phyloP scores from a whole-genome alignment of 2,797 vertebrate species.

The Lepilemur septentrionalis region DNA sequence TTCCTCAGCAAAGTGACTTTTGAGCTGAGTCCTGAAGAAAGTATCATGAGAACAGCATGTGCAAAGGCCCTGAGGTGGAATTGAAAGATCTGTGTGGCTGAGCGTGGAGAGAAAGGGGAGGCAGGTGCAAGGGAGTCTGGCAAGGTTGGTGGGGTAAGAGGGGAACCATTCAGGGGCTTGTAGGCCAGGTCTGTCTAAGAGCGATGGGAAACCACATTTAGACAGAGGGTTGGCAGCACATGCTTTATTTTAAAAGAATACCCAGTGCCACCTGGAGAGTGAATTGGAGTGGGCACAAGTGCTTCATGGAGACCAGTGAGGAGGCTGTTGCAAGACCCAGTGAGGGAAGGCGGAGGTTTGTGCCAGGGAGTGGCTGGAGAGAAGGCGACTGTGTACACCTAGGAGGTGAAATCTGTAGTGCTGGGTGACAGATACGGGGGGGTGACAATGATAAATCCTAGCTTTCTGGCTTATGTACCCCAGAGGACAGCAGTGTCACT shows the following conservation, averaged over 20 bases:
- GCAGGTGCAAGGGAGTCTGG: neutral
- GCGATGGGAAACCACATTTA: neutral
- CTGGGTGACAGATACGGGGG: neutral
- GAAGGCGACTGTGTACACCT: neutral
- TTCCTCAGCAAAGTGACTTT: neutral
- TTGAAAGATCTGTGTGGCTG: neutral
- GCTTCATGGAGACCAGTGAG: neutral
- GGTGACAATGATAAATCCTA: neutral
- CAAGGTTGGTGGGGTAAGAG: neutral
- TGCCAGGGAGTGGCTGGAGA: neutral
- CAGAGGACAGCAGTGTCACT: neutral
- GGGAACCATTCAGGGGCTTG: neutral
- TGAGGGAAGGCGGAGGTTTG: neutral
- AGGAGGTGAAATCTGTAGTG: neutral
- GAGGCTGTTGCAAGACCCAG: neutral
- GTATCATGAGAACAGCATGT: neutral
- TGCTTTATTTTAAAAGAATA: neutral
- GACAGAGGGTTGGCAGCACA: neutral
- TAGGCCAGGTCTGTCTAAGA: neutral
- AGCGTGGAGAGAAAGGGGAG: neutral
- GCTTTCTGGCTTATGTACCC: neutral
- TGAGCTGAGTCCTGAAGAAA: neutral
- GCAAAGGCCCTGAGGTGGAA: neutral
- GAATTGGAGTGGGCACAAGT: neutral
- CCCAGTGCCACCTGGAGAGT: neutral